Conservation (phyloP, 2,797 vertebrate species). For the Myotis daubentonii region DNA sequence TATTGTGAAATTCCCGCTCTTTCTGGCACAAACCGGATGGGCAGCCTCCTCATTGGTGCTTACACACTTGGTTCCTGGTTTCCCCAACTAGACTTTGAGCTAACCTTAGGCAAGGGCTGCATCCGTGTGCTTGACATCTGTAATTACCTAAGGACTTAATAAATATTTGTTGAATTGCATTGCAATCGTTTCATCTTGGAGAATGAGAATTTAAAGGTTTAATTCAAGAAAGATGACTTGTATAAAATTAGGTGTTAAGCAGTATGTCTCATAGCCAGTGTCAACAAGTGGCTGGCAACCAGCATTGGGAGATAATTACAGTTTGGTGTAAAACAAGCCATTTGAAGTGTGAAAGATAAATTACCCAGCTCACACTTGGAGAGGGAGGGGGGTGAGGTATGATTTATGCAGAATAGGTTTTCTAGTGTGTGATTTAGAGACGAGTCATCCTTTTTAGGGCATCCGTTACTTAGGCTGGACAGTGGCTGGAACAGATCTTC, state of each 20-base stretch:
- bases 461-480: neutral
- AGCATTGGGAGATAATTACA: conserved; percentile 33
- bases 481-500: neutral
- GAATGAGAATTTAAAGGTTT: conserved; percentile 57
- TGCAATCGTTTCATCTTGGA: conserved; percentile 51
- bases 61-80: neutral
- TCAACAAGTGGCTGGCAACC: conserved; percentile 46
- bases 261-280: neutral
- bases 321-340: conserved; percentile 52
- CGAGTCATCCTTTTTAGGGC: neutral
- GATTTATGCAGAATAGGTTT: conserved; percentile 4
- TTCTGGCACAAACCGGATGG: neutral
- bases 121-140: neutral
- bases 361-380: conserved; percentile 44
- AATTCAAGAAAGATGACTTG: conserved; percentile 20
- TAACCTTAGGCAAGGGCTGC: neutral
- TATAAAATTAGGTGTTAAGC: conserved; percentile 44
- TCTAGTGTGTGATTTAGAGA: conserved; percentile 23
- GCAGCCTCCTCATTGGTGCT: neutral
- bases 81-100: neutral
- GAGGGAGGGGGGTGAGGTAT: neutral
- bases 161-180: conserved; percentile 41
- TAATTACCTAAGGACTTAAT: conserved; percentile 49
- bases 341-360: conserved; percentile 66
- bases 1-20: neutral